Conservation (phyloP, 2,113 vertebrate genomes). For the Falco punctatus region DNA sequence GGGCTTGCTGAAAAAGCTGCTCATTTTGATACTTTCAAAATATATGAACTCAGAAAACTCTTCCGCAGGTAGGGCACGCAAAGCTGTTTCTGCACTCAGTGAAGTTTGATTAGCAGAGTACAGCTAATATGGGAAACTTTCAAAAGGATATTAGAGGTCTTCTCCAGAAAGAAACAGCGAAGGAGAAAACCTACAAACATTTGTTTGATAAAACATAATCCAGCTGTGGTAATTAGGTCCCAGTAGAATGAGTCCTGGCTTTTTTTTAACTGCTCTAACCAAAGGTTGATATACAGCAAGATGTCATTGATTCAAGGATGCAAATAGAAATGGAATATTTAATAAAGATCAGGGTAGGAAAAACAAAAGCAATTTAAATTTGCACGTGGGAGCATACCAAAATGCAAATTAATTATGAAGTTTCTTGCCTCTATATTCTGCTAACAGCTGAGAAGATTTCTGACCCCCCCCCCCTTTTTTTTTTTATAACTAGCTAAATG, state of each 20-base stretch:
- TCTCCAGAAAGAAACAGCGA: slow-evolving; percentile 45
- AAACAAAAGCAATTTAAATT: slow-evolving; percentile 64
- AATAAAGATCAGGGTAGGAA: slow-evolving; percentile 66
- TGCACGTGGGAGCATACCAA: slow-evolving; percentile 62
- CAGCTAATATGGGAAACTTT: slow-evolving; percentile 17
- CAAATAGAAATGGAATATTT: slow-evolving; percentile 74
- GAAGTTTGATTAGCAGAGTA: slow-evolving; percentile 7
- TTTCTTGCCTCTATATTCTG: slow-evolving; percentile 62
- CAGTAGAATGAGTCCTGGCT: slow-evolving; percentile 59
- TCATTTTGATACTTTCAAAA: background rate
- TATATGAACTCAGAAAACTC: background rate
- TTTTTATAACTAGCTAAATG: background rate
- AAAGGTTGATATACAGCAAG: slow-evolving; percentile 58
- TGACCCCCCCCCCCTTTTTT: background rate
- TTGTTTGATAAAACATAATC: slow-evolving; percentile 75
- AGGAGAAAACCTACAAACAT: slow-evolving; percentile 50
- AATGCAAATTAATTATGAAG: slow-evolving; percentile 70
- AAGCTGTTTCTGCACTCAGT: background rate
- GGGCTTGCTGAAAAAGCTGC: background rate
- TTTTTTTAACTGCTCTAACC: slow-evolving; percentile 24
- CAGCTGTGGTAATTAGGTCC: slow-evolving; percentile 78
- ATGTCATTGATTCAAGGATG: slow-evolving; percentile 61
- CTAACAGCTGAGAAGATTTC: slow-evolving; percentile 46
- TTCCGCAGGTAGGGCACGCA: background rate
- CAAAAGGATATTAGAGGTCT: slow-evolving; percentile 16